Evolutionary conservation across 2,888 invertebrate genomes (phyloP).

Genomic region (Amblyjoppa proteus): DNA sequence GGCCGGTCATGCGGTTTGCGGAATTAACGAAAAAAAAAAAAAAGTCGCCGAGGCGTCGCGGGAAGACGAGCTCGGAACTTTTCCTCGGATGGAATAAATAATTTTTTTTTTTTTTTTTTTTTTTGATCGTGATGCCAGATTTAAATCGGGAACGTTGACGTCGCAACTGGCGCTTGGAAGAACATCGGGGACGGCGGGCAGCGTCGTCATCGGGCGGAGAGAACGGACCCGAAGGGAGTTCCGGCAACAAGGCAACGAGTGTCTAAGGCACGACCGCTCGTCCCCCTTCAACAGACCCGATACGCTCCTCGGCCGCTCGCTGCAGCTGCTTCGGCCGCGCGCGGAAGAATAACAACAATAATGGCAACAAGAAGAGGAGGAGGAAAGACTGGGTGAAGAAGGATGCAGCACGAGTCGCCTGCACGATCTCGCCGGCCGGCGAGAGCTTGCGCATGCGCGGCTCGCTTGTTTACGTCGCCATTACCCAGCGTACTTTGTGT

Average conservation of each 20-base stretch:
- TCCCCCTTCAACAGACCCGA: slow-evolving; percentile 23
- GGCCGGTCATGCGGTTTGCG: no score
- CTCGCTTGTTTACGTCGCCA: slow-evolving; percentile 82
- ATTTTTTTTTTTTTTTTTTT: not conserved
- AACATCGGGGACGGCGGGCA: slow-evolving; percentile 1
- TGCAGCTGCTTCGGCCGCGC: slow-evolving; percentile 31
- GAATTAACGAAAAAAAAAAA: no score
- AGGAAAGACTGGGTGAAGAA: slow-evolving; percentile 57
- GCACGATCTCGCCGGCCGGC: slow-evolving; percentile 63
- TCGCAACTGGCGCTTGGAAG: slow-evolving; percentile 26
- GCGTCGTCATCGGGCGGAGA: slow-evolving; percentile 18
- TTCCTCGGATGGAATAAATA: not conserved
- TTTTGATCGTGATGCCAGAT: slow-evolving; percentile 23
- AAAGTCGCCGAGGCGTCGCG: not conserved
- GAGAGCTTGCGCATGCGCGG: slow-evolving; percentile 78
- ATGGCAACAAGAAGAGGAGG: slow-evolving; percentile 22
- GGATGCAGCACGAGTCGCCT: slow-evolving; percentile 49
- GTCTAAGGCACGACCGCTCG: slow-evolving; percentile 44
- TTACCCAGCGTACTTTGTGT: slow-evolving; percentile 65
- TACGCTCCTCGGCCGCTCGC: slow-evolving; percentile 28
- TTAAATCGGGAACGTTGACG: slow-evolving; percentile 28
- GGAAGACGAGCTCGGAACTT: not conserved
- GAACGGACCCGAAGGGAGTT: slow-evolving; percentile 54
- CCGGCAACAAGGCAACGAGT: slow-evolving; percentile 51
- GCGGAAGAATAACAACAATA: slow-evolving; percentile 13